Evolutionary conservation across 2,113 vertebrate species (phyloP).

Genomic region (Regulus satrapa): DNA sequence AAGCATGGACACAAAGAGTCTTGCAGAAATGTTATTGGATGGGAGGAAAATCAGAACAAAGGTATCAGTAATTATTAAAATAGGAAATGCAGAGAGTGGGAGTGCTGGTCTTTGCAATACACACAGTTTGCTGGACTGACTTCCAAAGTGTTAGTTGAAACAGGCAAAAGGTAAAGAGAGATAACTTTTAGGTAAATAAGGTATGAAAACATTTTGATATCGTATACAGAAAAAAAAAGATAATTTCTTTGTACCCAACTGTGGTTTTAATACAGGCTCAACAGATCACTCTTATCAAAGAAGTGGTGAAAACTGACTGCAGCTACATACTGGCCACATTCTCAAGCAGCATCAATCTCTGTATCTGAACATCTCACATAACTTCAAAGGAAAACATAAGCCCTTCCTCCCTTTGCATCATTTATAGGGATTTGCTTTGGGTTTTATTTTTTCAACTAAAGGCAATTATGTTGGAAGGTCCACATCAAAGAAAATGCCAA

Average conservation of each 20-base stretch:
- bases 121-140: not conserved
- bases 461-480: conserved; percentile 51
- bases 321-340: conserved; percentile 24
- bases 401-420: conserved; percentile 37
- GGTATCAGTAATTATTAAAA: not conserved
- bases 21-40: not conserved
- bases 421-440: conserved; percentile 59
- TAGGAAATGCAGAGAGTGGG: not conserved
- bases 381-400: conserved; percentile 61
- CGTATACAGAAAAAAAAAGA: not conserved
- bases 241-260: not conserved
- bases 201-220: not conserved
- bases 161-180: not conserved
- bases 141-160: not conserved
- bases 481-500: conserved; percentile 63
- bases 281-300: not conserved
- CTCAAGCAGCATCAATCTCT: conserved; percentile 59
- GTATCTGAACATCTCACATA: conserved; percentile 33
- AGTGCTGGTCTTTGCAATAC: not conserved
- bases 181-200: not conserved
- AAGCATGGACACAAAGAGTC: not conserved
- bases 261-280: not conserved
- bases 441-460: conserved; percentile 53
- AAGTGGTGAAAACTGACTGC: conserved; percentile 30
- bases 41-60: not conserved